Percentiles rank a stretch among this genome's conserved stretches.
Evolutionary conservation across 2,113 vertebrate genomes (phyloP).

Genomic region (Solea senegalensis): DNA sequence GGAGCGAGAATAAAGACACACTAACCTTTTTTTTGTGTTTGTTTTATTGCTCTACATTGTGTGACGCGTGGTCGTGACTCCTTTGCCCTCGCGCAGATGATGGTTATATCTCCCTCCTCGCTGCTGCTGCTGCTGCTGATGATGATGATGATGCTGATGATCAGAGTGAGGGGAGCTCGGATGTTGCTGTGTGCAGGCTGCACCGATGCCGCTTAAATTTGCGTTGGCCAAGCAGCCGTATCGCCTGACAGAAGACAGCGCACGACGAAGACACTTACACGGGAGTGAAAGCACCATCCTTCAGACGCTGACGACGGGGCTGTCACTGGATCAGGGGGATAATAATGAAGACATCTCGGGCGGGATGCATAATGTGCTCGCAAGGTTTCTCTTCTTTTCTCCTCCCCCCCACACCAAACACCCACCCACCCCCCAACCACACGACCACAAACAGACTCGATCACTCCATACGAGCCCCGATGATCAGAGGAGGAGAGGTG

Average conservation of each 20-base stretch:
- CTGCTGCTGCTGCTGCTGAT: constrained; percentile 56
- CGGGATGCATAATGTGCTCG: constrained; percentile 58
- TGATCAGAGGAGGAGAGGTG: constrained; percentile 28
- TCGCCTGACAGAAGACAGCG: constrained; percentile 68
- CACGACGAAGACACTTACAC: constrained; percentile 66
- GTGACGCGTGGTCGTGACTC: constrained; percentile 77
- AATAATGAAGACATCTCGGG: constrained; percentile 55
- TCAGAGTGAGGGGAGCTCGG: constrained; percentile 65
- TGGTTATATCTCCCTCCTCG: constrained; percentile 72
- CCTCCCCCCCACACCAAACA: constrained; percentile 35
- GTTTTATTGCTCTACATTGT: constrained; percentile 76
- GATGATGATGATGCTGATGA: constrained; percentile 55
- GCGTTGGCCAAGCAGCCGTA: constrained; percentile 71
- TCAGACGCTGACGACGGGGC: constrained; percentile 60
- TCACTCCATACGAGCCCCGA: too few relatives aligned
- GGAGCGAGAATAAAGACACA: constrained; percentile 38
- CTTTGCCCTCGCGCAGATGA: constrained; percentile 76
- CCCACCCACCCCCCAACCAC: constrained; percentile 76
- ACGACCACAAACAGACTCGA: constrained; percentile 14
- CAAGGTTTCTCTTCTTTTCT: constrained; percentile 54
- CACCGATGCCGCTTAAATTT: constrained; percentile 68
- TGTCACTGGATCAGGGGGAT: constrained; percentile 56
- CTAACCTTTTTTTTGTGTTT: constrained; percentile 74
- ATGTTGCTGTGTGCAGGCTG: constrained; percentile 75
- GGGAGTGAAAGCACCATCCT: constrained; percentile 78